Conservation (phyloP, 92 coral and sea anemone genomes). For the Heliopora coerulea region DNA sequence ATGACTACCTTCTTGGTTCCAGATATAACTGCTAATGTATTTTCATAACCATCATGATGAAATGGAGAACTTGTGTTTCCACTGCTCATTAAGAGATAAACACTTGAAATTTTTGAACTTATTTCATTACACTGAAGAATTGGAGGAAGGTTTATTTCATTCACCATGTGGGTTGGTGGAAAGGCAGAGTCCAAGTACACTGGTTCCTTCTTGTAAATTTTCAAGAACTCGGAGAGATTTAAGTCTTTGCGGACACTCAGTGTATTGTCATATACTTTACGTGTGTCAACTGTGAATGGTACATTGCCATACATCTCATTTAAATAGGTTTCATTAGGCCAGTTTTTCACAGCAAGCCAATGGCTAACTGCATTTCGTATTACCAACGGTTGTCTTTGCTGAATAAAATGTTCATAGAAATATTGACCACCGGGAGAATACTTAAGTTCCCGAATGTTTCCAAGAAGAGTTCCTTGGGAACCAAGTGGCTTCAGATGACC, state of each 20-base stretch:
- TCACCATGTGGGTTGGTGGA: slow-evolving; percentile 64
- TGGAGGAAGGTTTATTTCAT: slow-evolving; percentile 73
- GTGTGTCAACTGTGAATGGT: slow-evolving; percentile 67
- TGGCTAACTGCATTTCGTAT: slow-evolving; percentile 81
- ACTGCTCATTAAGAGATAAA: slow-evolving; percentile 69
- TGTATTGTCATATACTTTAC: slow-evolving; percentile 75
- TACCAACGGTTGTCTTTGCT: slow-evolving; percentile 74
- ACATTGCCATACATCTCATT: slow-evolving; percentile 64
- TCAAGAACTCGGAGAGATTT: slow-evolving; percentile 62
- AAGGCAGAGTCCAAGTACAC: slow-evolving; percentile 87
- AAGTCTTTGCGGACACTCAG: slow-evolving; percentile 67
- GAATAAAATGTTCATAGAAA: slow-evolving; percentile 78
- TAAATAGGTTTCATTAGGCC: slow-evolving; percentile 84
- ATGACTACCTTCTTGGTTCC: slow-evolving; percentile 76
- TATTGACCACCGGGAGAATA: slow-evolving; percentile 80
- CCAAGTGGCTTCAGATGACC: slow-evolving; percentile 78
- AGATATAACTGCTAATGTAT: slow-evolving; percentile 68
- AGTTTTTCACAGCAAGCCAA: slow-evolving; percentile 83
- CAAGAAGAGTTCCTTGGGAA: slow-evolving; percentile 65
- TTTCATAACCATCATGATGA: slow-evolving; percentile 97
- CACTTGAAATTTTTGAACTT: slow-evolving; percentile 53
- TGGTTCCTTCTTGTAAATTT: slow-evolving; percentile 66
- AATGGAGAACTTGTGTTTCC: slow-evolving; percentile 85
- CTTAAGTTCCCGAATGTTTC: slow-evolving; percentile 54
- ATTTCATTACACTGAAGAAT: slow-evolving; percentile 77